Evolutionary conservation across 1,140 invertebrate genomes (phyloP), one percentile per base, ranked within the genome.

Genomic region (Trachymyrmex septentrionalis): DNA sequence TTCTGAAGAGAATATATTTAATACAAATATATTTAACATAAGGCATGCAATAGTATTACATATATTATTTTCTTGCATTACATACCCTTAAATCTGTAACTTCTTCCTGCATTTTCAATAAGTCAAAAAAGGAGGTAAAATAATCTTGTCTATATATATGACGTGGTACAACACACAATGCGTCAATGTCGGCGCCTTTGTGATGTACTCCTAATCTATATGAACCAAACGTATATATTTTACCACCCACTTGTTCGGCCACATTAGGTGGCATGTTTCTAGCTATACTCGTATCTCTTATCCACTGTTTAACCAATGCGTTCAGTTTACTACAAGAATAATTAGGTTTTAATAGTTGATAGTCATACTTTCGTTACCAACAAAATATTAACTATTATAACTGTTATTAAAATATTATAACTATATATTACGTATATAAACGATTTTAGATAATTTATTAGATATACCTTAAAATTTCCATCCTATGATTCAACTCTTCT

Each of bases 171-270:
- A 99, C 99, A 96, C 99, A 99, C 0, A 99, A 94, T 0, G 99
- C 99, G 96, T 99, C 99, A 93, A 99, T 99, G 97, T 99, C 99
- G 92, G 99, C 99, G 63, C 99, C 99, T 96, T 97, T 97, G 91
- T 98, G 99, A 95, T 99, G 99, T n/a, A 99, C 97, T 81, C 97
- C 97, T 88, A 98, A 95, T 87, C 97, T 96, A 92, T 98, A 99
- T 72, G 99, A 99, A 67, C 99, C 99, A 96, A 99, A 99, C 38
- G 99, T 99, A 92, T 99, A 99, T 85, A 99, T 99, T 96, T 99
- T 99, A 5, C 99, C 99, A 67, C 99, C 99, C 87, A 99, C 97
- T 92, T 97, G 97, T 86, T 98, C 97, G 9, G 98, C 98, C 0
- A 98, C 97, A 92, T 96, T 97, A 87, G 96, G 96, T 7, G 98